phyloP scores from a whole-genome alignment of 2,113 vertebrate genomes.

The Corythaixoides concolor region DNA sequence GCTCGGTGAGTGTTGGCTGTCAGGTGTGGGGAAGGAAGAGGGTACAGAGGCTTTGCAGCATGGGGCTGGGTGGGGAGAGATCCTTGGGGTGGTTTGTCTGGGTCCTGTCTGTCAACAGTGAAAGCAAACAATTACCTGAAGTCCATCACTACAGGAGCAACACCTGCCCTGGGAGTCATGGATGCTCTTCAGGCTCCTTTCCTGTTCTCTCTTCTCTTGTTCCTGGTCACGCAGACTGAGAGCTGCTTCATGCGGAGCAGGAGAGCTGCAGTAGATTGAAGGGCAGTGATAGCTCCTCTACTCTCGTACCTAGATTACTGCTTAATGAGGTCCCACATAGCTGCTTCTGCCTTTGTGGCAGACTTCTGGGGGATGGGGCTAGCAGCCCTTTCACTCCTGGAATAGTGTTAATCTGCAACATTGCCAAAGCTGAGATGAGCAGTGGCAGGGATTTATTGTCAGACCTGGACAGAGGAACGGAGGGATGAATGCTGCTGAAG shows the following conservation, averaged over 20 bases:
- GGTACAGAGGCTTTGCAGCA: background rate
- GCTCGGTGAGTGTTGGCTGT: background rate
- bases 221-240: accelerated
- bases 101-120: background rate
- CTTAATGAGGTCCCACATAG: background rate
- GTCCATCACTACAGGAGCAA: background rate
- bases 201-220: background rate
- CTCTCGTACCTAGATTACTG: background rate
- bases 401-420: background rate
- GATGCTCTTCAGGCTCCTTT: background rate
- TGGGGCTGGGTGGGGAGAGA: background rate
- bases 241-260: accelerated
- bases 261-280: background rate
- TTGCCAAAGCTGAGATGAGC: background rate
- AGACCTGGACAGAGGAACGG: background rate
- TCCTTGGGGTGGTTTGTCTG: background rate
- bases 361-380: background rate
- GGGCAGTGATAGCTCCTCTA: background rate
- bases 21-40: background rate
- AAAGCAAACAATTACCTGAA: background rate
- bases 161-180: background rate
- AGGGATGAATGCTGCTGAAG: background rate
- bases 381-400: background rate
- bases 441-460: background rate
- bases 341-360: background rate